Conservation (phyloP, 1,140 invertebrate species). For the Wasmannia auropunctata region DNA sequence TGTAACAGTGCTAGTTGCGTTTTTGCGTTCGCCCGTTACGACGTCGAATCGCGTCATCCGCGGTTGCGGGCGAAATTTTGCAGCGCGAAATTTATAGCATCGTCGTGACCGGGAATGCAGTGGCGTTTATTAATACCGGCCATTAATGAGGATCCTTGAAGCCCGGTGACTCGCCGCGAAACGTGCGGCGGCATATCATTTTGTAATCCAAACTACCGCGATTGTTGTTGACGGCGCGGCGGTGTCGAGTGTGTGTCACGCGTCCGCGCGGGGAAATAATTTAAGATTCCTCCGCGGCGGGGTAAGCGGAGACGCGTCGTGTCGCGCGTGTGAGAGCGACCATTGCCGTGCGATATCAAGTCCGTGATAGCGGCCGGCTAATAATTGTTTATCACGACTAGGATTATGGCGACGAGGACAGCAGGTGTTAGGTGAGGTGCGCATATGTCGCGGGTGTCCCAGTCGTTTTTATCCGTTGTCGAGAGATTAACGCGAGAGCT, state of each 20-base stretch:
- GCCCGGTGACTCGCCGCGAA: not conserved
- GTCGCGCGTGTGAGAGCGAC: not conserved
- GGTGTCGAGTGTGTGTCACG: not conserved
- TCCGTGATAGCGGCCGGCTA: not conserved
- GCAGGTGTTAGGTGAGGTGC: no score
- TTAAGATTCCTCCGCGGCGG: not conserved
- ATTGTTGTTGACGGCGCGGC: not conserved
- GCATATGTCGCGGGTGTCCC: not conserved
- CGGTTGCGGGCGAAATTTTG: not conserved
- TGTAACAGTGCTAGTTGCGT: not conserved
- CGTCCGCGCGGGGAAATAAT: not conserved
- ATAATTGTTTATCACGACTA: not conserved
- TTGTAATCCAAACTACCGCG: not conserved
- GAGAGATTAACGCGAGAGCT: not conserved
- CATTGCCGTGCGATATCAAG: not conserved
- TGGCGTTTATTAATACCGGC: constrained; percentile 41
- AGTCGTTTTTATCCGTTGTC: not conserved
- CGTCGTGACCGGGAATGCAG: not conserved
- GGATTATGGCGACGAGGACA: not conserved
- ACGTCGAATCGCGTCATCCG: not conserved
- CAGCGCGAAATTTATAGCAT: not conserved
- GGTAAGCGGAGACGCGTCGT: not conserved
- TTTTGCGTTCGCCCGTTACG: not conserved
- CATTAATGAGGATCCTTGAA: not conserved
- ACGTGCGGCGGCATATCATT: constrained; percentile 40